Evolutionary conservation across 2,113 vertebrate species (phyloP).

Genomic region (Rhabdomys dilectus): DNA sequence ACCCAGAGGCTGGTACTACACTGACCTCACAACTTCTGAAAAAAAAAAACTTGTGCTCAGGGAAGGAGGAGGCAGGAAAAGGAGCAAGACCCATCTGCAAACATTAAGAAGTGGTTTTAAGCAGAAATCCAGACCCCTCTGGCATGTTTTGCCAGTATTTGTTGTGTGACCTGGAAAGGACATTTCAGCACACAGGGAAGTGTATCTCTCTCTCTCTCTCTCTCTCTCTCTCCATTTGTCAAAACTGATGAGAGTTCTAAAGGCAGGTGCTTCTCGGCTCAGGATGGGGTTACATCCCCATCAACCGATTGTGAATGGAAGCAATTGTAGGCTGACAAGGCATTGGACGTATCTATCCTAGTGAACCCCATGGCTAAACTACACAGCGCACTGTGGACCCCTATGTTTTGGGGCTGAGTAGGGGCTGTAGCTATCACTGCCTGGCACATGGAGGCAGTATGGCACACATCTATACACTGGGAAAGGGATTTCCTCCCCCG

Average conservation of each 20-base stretch:
- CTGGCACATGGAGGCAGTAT: not conserved
- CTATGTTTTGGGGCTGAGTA: not conserved
- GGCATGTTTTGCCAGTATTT: not conserved
- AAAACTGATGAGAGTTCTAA: not conserved
- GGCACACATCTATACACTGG: too few relatives aligned
- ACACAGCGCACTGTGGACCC: not conserved
- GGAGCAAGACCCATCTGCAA: not conserved
- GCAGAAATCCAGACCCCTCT: not conserved
- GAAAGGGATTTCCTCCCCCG: too few relatives aligned
- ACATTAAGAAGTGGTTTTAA: not conserved
- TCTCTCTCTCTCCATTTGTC: not conserved
- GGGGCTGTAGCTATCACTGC: not conserved
- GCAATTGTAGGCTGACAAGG: not conserved
- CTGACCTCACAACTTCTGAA: not conserved
- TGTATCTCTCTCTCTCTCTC: not conserved
- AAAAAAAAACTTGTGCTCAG: not conserved
- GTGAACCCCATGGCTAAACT: not conserved
- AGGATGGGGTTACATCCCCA: not conserved
- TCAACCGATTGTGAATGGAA: not conserved
- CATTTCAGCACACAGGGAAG: not conserved
- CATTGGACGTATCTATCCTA: not conserved
- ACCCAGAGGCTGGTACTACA: rapidly evolving
- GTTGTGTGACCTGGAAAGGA: conserved; percentile 54
- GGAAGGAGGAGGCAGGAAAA: not conserved
- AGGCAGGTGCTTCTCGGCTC: not conserved